Evolutionary conservation across 2,113 vertebrate species (phyloP).

Genomic region (Bubo blakistoni): DNA sequence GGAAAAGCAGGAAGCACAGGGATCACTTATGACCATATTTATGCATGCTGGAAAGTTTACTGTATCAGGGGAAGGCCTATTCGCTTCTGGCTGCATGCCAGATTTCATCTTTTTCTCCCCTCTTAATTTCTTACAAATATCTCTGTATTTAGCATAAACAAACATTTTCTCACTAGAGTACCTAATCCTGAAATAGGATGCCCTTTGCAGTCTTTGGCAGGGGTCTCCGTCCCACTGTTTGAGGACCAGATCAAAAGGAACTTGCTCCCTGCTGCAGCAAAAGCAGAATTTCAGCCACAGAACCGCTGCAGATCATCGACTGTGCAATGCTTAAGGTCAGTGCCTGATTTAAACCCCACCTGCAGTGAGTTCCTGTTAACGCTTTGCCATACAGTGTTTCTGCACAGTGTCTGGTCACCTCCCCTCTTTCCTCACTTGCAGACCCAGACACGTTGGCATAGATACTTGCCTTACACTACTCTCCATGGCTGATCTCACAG

Average conservation of each 20-base stretch:
- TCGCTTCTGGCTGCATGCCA: background rate
- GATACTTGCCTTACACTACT: background rate
- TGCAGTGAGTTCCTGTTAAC: too few species aligned
- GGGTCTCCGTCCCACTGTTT: background rate
- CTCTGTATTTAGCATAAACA: background rate
- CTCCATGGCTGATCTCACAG: background rate
- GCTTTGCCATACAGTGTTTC: background rate
- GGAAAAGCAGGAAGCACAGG: background rate
- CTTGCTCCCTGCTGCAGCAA: background rate
- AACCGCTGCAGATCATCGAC: rapidly evolving
- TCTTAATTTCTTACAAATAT: background rate
- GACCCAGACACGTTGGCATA: background rate
- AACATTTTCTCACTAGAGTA: background rate
- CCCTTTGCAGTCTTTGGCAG: background rate
- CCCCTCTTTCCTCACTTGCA: too few species aligned
- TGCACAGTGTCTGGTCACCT: background rate
- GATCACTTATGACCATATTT: background rate
- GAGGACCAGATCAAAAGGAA: background rate
- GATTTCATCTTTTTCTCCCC: background rate
- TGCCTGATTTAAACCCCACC: background rate
- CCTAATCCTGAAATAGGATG: background rate
- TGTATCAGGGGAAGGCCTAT: background rate
- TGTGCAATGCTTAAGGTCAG: background rate
- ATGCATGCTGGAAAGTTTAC: background rate
- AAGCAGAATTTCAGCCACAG: background rate